Evolutionary conservation across 2,888 invertebrate species (phyloP).

Genomic region (Rhodophaea formosa): DNA sequence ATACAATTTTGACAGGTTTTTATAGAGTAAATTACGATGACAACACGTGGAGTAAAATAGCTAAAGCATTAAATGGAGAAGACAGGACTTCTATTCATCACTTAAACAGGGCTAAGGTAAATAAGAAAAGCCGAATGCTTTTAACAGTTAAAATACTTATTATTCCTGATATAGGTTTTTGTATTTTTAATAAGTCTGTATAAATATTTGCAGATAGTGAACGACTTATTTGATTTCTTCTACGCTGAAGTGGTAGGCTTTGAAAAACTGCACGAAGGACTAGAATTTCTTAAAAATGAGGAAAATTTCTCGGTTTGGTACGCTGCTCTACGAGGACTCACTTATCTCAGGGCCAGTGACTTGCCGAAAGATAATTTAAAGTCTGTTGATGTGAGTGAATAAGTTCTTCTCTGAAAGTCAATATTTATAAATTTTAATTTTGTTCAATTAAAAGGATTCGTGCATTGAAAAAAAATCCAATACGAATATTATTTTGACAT

Average conservation of each 20-base stretch:
- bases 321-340: slow-evolving; percentile 79
- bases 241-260: slow-evolving; percentile 82
- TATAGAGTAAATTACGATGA: slow-evolving; percentile 85
- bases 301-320: slow-evolving; percentile 88
- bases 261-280: slow-evolving; percentile 78
- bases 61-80: slow-evolving; percentile 60
- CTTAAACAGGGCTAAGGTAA: slow-evolving; percentile 87
- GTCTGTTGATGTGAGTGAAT: slow-evolving; percentile 44
- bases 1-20: slow-evolving; percentile 76
- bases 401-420: not conserved
- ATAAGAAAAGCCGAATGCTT: not conserved
- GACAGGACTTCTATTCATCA: slow-evolving; percentile 78
- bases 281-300: slow-evolving; percentile 84
- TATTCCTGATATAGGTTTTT: no score
- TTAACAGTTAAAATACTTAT: no score
- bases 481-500: no score
- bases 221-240: slow-evolving; percentile 87
- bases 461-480: no score
- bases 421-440: no score
- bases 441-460: no score
- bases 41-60: slow-evolving; percentile 75
- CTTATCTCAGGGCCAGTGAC: slow-evolving; percentile 56
- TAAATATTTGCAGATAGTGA: slow-evolving; percentile 78
- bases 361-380: slow-evolving; percentile 47
- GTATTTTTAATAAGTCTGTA: not conserved